These are phyloP conservation scores for Litoditis marina DNA, from an alignment of 2,888 invertebrate species.

Conservation along the genomic window DNA sequence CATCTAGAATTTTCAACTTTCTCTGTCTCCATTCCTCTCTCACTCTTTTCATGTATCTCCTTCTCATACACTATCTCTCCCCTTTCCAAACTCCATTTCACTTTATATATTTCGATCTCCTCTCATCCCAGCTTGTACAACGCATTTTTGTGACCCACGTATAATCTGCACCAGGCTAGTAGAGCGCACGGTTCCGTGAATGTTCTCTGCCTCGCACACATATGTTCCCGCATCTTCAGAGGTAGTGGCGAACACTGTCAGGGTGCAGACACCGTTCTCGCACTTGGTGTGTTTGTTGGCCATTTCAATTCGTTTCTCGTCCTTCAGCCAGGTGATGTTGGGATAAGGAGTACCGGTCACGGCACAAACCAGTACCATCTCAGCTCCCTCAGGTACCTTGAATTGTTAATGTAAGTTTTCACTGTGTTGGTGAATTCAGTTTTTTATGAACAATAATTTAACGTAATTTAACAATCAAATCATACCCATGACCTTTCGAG, in stretches of 20 bases:
- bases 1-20: too few relatives aligned
- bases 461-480: too few relatives aligned
- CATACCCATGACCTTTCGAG: too few relatives aligned
- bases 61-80: too few relatives aligned
- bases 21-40: too few relatives aligned
- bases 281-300: slow-evolving; percentile 32
- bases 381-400: slow-evolving; percentile 40
- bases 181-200: slow-evolving; percentile 40
- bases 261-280: slow-evolving; percentile 80
- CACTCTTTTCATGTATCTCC: too few relatives aligned
- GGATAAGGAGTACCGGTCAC: slow-evolving; percentile 57
- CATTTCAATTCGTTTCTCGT: slow-evolving; percentile 48
- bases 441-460: too few relatives aligned
- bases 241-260: slow-evolving; percentile 89
- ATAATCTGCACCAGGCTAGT: slow-evolving; percentile 36
- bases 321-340: slow-evolving; percentile 55
- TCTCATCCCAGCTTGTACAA: too few relatives aligned
- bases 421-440: too few relatives aligned
- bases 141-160: slow-evolving; percentile 19
- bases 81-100: too few relatives aligned
- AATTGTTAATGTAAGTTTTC: not conserved
- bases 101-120: too few relatives aligned
- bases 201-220: slow-evolving; percentile 71
- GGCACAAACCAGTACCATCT: slow-evolving; percentile 54
- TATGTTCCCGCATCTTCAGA: slow-evolving; percentile 94